Evolutionary conservation across 2,797 vertebrate species (phyloP).

Genomic region (Sebastes cheni): DNA sequence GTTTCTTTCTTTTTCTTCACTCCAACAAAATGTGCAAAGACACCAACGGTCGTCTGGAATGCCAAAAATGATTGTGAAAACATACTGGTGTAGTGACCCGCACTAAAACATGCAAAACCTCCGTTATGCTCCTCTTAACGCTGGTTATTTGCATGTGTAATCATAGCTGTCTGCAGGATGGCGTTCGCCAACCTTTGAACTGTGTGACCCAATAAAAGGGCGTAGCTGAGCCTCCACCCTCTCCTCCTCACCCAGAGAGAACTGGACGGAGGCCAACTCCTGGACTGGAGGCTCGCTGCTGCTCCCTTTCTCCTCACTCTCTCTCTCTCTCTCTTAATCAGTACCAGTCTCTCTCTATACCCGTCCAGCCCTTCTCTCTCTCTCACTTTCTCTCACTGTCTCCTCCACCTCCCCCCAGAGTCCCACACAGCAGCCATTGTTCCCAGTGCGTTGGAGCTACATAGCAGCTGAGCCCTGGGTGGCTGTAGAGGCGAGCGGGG

Average conservation of each 20-base stretch:
- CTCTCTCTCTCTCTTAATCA: constrained; percentile 27
- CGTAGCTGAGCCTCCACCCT: constrained; percentile 58
- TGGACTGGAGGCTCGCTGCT: constrained; percentile 16
- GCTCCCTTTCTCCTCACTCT: constrained; percentile 15
- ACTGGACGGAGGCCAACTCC: constrained; percentile 64
- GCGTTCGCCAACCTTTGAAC: constrained; percentile 35
- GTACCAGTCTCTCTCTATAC: constrained; percentile 63
- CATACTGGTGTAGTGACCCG: not conserved
- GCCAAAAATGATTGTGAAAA: not conserved
- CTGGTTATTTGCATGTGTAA: not conserved
- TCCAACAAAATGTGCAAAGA: not conserved
- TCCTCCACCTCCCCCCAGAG: constrained; percentile 20
- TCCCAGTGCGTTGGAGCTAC: constrained; percentile 57
- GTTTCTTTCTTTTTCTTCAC: not conserved
- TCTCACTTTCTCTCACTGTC: constrained; percentile 1
- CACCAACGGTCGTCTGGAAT: not conserved
- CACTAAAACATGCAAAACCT: not conserved
- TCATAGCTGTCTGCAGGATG: not conserved
- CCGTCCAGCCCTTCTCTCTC: constrained; percentile 47
- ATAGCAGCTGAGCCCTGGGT: constrained; percentile 56
- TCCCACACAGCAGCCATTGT: constrained; percentile 80
- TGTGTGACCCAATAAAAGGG: constrained; percentile 59
- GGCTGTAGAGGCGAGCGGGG: constrained; percentile 30
- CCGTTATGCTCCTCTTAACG: not conserved
- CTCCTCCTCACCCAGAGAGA: constrained; percentile 50